Conservation (phyloP, 2,113 vertebrate species). For the Pitta sordida region DNA sequence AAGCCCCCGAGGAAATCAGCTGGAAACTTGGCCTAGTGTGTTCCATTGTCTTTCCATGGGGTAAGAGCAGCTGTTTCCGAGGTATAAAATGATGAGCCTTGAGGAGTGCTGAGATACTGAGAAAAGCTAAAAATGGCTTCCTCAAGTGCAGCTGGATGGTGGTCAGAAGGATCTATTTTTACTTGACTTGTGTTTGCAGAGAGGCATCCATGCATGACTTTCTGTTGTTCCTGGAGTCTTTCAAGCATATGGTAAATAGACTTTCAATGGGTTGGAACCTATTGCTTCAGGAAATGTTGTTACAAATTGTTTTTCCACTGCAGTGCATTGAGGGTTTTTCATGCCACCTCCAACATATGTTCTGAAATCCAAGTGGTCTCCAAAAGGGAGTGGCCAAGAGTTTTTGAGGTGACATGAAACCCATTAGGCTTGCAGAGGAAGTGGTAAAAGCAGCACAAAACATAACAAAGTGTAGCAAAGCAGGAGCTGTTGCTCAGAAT, state of each 20-base stretch:
- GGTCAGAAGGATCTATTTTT: conserved; percentile 52
- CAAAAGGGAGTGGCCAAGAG: not conserved
- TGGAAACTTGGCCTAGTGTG: not conserved
- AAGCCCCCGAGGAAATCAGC: not conserved
- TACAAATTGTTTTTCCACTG: conserved; percentile 74
- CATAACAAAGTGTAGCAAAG: not conserved
- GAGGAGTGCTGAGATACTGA: not conserved
- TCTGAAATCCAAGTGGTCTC: conserved; percentile 25
- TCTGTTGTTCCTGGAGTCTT: conserved; percentile 51
- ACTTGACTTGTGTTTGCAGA: conserved; percentile 26
- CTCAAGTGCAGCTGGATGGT: conserved; percentile 9
- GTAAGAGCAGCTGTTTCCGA: not conserved
- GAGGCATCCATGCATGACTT: conserved; percentile 48
- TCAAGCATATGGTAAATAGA: conserved; percentile 54
- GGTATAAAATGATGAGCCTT: not conserved
- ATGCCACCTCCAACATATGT: conserved; percentile 41
- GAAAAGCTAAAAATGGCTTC: not conserved
- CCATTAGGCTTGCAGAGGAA: not conserved
- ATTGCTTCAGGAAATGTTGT: conserved; percentile 71
- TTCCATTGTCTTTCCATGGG: not conserved
- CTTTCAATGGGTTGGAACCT: conserved; percentile 58
- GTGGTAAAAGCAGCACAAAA: not conserved
- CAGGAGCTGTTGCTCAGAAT: conserved; percentile 53
- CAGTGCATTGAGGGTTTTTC: conserved; percentile 58
- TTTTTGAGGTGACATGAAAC: not conserved